Base-by-base conservation (phyloP, 2,888 invertebrate species). In the Ophion obscuratus region DNA sequence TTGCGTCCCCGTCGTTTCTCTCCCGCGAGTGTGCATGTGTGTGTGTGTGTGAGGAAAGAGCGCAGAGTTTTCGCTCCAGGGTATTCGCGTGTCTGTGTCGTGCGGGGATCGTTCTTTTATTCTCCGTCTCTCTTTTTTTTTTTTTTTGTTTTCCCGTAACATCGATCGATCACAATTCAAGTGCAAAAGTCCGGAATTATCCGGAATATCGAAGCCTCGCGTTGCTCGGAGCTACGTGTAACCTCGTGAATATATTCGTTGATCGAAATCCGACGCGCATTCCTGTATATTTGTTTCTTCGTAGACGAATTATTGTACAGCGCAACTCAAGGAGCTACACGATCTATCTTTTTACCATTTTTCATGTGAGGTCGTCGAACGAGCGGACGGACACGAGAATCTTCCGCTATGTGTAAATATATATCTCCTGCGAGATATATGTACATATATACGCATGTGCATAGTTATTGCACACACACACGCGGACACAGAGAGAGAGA, bases 351-450 rank as follows among this genome's bases (percentile, higher is more conserved):
- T 40, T 44, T 59, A 1, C 57, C 9, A 61, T 47, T 47, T 27
- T 14, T 53, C 70, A 17, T 53, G 80, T 77, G 86, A 86, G 86
- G 86, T 83, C 86, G 83, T 83, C 86, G 86, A 77, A 81, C 86
- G 80, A 57, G 82, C 86, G 83, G 81, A 57, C 85, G 85, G 83
- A 83, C 79, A 83, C 83, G 83, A 75, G 80, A 83, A 85, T 85
- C 83, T 85, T 76, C 53, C 70, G 68, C 82, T 64, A 79, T 64
- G 62, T 47, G 67, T 70, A 67, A n/a, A n/a, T n/a, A n/a, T n/a
- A n/a, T n/a, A 64, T 31, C 10, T 64, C 31, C 62, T 27, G 44
- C 20, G 44, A 68, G 40, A 68, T 68, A 5, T n/a, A n/a, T n/a
- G n/a, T n/a, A n/a, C n/a, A n/a, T n/a, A n/a, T n/a, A n/a, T n/a